A percentile compares a stretch with the other conserved stretches of the same genome.
Evolutionary conservation across 2,888 invertebrate genomes (phyloP).

Genomic region (Drosophila testacea): DNA sequence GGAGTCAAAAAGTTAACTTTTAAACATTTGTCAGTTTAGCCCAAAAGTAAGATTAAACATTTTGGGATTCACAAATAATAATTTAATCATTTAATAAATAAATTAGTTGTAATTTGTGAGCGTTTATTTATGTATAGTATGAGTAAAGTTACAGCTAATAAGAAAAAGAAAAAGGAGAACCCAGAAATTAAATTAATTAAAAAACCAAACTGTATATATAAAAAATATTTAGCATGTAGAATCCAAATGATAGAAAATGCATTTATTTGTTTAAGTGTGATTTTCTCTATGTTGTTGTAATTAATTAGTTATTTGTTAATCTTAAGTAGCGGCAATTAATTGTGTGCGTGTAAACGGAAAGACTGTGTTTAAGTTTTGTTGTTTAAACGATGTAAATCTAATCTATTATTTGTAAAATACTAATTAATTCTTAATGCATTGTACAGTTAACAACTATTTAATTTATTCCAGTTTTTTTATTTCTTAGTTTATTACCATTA

Average conservation of each 20-base stretch:
- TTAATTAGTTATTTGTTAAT: slow-evolving; percentile 58
- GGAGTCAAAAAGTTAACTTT: background rate
- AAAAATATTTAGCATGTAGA: slow-evolving; percentile 7
- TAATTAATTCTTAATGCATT: slow-evolving; percentile 42
- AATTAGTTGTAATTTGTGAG: slow-evolving; percentile 6
- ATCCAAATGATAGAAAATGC: slow-evolving; percentile 4
- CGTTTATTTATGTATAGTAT: slow-evolving; percentile 1
- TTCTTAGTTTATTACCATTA: slow-evolving; percentile 59
- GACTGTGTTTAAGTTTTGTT: slow-evolving; percentile 82
- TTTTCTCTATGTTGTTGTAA: slow-evolving; percentile 28
- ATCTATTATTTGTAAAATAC: slow-evolving; percentile 23
- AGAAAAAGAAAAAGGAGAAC: background rate
- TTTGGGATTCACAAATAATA: no score
- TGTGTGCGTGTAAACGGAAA: slow-evolving; percentile 77
- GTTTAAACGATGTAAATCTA: slow-evolving; percentile 53
- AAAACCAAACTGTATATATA: slow-evolving; percentile 48
- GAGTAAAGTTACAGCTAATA: background rate
- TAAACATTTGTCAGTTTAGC: slow-evolving; percentile 5
- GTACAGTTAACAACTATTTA: slow-evolving; percentile 57
- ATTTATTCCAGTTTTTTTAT: slow-evolving; percentile 67
- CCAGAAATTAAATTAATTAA: slow-evolving; percentile 29
- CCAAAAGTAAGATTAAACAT: slow-evolving; percentile 33
- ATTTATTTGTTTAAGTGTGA: slow-evolving; percentile 16
- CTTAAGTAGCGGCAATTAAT: slow-evolving; percentile 81
- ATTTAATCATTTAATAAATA: background rate